phyloP scores from a whole-genome alignment of 2,888 invertebrate species.

The Chelonus formosanus region DNA sequence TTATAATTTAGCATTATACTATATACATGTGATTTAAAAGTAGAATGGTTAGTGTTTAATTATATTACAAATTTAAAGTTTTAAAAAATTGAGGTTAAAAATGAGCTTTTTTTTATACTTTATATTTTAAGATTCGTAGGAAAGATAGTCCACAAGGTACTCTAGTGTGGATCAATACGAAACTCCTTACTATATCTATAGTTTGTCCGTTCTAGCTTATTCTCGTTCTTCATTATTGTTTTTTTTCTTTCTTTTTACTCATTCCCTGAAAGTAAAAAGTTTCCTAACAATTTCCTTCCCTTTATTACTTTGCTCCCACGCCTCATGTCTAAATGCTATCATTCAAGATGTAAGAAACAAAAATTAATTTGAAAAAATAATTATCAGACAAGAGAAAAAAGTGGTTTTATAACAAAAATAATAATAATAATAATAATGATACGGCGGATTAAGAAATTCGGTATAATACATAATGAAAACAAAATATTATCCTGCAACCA shows the following conservation, averaged over 20 bases:
- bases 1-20: too few relatives aligned
- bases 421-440: constrained; percentile 13
- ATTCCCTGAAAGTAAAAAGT: neutral
- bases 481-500: constrained; percentile 64
- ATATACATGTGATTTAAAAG: too few relatives aligned
- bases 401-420: neutral
- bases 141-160: too few relatives aligned
- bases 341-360: neutral
- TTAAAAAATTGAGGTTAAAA: too few relatives aligned
- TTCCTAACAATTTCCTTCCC: constrained; percentile 2
- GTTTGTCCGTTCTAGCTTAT: constrained; percentile 27
- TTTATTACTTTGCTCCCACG: too few relatives aligned
- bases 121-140: too few relatives aligned
- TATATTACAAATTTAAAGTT: too few relatives aligned
- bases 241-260: constrained; percentile 3
- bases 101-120: too few relatives aligned
- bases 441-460: constrained; percentile 24
- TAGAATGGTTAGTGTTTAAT: too few relatives aligned
- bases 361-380: constrained; percentile 6
- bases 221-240: constrained; percentile 14
- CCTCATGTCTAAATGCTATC: neutral
- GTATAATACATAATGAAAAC: constrained; percentile 39
- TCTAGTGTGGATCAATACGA: too few relatives aligned
- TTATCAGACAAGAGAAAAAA: neutral
- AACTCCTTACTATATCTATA: too few relatives aligned